phyloP scores from a whole-genome alignment of 2,888 invertebrate genomes.

The Mongoloraphidia duomilia region DNA sequence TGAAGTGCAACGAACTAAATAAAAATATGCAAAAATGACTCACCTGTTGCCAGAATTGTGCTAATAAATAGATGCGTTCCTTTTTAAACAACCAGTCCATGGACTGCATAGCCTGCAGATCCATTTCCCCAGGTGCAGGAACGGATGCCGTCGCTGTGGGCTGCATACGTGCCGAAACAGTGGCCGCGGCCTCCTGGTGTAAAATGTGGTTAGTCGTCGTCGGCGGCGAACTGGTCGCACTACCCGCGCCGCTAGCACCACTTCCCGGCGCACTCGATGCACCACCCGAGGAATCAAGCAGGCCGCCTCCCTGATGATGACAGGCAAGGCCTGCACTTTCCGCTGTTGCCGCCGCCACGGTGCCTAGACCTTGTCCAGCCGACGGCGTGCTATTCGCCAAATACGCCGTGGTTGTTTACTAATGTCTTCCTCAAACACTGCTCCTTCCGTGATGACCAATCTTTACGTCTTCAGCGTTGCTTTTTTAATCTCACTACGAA shows the following conservation, averaged over 20 bases:
- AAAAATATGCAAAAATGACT: constrained; percentile 24
- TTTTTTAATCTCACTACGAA: background rate
- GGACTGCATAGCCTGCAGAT: constrained; percentile 87
- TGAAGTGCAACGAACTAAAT: constrained; percentile 12
- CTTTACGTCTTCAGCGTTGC: background rate
- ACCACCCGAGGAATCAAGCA: background rate
- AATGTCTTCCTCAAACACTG: background rate
- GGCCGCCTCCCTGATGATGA: background rate
- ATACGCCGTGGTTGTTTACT: constrained; percentile 4
- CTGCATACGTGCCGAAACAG: constrained; percentile 45
- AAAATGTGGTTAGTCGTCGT: background rate
- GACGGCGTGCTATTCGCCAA: constrained; percentile 4
- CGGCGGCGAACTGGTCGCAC: constrained; percentile 23
- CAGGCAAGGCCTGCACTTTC: background rate
- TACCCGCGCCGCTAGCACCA: constrained; percentile 9
- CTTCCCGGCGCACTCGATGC: background rate
- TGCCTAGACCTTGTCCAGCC: background rate
- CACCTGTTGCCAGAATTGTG: constrained; percentile 96
- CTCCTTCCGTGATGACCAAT: background rate
- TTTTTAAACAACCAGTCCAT: constrained; percentile 96
- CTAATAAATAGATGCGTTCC: constrained; percentile 84
- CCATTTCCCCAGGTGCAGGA: constrained; percentile 70
- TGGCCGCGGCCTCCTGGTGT: constrained; percentile 12
- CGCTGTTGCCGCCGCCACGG: background rate
- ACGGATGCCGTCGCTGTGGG: constrained; percentile 56